A percentile compares a stretch with the other conserved stretches of the same genome.
Evolutionary conservation across 2,113 vertebrate genomes (phyloP).

Genomic region (Oreochromis tanganicae): DNA sequence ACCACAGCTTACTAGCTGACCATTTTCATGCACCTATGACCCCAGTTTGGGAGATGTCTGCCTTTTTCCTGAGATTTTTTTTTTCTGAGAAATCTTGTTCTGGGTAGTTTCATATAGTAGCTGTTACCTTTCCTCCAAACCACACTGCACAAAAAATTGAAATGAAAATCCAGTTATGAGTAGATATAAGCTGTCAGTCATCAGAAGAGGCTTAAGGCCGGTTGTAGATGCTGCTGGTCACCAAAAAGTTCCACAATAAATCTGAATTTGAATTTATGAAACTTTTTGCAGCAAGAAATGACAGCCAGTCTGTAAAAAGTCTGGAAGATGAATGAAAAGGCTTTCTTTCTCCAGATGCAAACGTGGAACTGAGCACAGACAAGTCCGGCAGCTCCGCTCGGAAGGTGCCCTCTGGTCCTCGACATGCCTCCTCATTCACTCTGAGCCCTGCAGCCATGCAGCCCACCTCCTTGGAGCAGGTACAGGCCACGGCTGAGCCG

Average conservation of each 20-base stretch:
- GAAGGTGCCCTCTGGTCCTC: conserved; percentile 63
- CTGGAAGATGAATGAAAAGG: background rate
- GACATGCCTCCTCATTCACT: conserved; percentile 56
- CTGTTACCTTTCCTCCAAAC: background rate
- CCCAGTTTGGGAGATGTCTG: background rate
- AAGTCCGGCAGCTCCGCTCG: conserved; percentile 70
- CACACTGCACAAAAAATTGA: background rate
- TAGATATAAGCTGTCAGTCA: background rate
- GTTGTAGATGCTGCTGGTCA: background rate
- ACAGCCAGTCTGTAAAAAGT: background rate
- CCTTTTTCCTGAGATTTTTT: background rate
- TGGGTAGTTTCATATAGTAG: background rate
- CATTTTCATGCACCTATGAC: background rate
- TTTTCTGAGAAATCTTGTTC: background rate
- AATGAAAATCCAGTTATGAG: background rate
- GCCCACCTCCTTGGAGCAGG: conserved; percentile 82
- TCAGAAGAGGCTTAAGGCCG: background rate
- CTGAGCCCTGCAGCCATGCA: conserved; percentile 64
- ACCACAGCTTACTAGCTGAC: background rate
- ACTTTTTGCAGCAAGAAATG: background rate
- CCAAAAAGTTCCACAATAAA: background rate
- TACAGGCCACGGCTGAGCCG: conserved; percentile 27
- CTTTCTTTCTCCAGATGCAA: conserved; percentile 76
- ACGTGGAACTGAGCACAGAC: conserved; percentile 81
- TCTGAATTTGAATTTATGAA: background rate